Conservation (phyloP, 2,113 vertebrate species). For the Rana temporaria region DNA sequence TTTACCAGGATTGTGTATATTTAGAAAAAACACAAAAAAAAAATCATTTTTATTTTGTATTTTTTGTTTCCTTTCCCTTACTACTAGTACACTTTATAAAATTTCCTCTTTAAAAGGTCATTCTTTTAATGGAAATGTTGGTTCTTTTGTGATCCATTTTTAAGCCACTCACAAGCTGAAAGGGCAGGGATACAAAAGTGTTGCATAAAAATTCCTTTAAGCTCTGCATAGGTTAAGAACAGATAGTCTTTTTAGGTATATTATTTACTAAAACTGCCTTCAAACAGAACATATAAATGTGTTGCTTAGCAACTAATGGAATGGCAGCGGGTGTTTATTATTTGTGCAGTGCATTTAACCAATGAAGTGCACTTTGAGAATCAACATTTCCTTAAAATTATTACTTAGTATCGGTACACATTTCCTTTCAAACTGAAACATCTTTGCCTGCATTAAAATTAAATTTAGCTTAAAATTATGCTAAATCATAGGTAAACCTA, state of each 20-base stretch:
- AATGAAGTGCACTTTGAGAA: slow-evolving; percentile 51
- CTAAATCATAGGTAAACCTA: slow-evolving; percentile 13
- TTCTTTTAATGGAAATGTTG: not conserved
- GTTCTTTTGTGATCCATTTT: not conserved
- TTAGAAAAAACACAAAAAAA: too few species aligned
- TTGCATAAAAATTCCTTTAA: slow-evolving; percentile 23
- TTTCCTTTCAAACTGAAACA: slow-evolving; percentile 29
- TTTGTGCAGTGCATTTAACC: slow-evolving; percentile 53
- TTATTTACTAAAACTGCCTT: slow-evolving; percentile 48
- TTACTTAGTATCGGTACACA: slow-evolving; percentile 33
- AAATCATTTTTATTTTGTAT: too few species aligned
- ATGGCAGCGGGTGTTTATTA: slow-evolving; percentile 44
- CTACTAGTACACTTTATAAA: too few species aligned
- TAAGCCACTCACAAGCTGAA: not conserved
- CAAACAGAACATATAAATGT: slow-evolving; percentile 50
- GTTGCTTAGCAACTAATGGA: slow-evolving; percentile 56
- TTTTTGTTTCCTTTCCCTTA: too few species aligned
- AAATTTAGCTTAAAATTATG: slow-evolving; percentile 11
- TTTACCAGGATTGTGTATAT: too few species aligned
- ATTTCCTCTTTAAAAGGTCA: too few species aligned
- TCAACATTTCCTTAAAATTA: slow-evolving; percentile 39
- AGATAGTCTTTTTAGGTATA: slow-evolving; percentile 42
- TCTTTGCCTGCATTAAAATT: slow-evolving; percentile 18
- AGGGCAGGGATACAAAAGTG: not conserved
- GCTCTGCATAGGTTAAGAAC: slow-evolving; percentile 30